Evolutionary conservation across 2,797 vertebrate species (phyloP), one percentile per base, ranked within the genome.

Genomic region (Fistularia tabacaria): DNA sequence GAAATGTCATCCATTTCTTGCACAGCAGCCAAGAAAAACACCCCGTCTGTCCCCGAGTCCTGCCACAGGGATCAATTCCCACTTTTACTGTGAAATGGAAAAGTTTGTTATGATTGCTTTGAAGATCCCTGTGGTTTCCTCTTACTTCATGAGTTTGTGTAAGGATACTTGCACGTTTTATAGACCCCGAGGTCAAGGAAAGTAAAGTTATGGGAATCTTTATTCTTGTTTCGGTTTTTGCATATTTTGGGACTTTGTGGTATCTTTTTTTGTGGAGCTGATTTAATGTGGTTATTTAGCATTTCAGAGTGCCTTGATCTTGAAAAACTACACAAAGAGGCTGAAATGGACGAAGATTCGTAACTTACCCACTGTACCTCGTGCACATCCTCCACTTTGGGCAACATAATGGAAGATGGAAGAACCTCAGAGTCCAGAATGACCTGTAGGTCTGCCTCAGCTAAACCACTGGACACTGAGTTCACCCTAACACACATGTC

Each of bases 401-500:
- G 97, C 65, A 99, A 77, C 96, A 99, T 97, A 64, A 99, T 81
- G 71, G 95, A 95, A 8, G 95, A 91, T 76, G 97, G 97, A 39
- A 97, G 92, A 46, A 90, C 85, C 48, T 72, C 87, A 1, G 92
- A 91, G 58, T 90, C 88, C 64, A 99, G 82, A 68, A 99, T 76
- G 38, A 90, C 85, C 66, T 92, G 86, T 53, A 99, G 88, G 85
- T 99, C 97, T 36, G 88, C 89, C 55, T 96, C 93, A 0, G 94
- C 92, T 62, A 98, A 88, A 59, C 93, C 93, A 0, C 97, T 99
- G 80, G 95, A 95, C 77, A 95, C 94, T 0, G 97, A 95, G 81
- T 99, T 98, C 73, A 99, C 90, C 73, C 97, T 86, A 60, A 99
- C 95, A 59, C 96, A 98, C 76, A 93, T 97, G 73, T 99, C 97